Evolutionary conservation across 37 sponge, comb jelly and placozoan genomes (phyloP), one percentile per base, ranked within the genome.

Genomic region (Cliona cf. orientalis): DNA sequence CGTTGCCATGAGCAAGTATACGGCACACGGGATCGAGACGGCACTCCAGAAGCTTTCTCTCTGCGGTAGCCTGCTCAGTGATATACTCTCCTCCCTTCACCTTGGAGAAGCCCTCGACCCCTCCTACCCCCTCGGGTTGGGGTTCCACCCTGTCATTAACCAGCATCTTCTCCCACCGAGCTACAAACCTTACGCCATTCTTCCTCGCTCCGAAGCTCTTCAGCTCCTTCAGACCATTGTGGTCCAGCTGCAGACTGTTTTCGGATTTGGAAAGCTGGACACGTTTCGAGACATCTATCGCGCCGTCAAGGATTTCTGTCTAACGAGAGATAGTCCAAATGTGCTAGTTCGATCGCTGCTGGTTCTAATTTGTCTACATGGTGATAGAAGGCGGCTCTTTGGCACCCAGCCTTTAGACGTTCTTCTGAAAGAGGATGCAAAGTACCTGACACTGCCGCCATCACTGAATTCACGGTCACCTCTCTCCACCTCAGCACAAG

Each of bases 81-180:
- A 76, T 5, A 82, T 93, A 44, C 45, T 22, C 11, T 44, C 73
- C 31, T 85, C 93, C 17, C 55, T 78, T 2, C 3, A 57, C 19
- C 75, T 89, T 34, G 83, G 93, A 23, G 67, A 71, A 58, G 21
- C 40, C 21, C 68, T 80, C 23, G 89, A 93, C 63, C 63, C 73
- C 40, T 29, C 75, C 22, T 66, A 93, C 65, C 89, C 86, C 6
- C 56, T 93, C 5, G 29, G 2, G 2, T 46, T 84, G 33, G 93
- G 93, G 34, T 93, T 93, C 63, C 90, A 93, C 44, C 89, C 89
- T 25, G 76, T 80, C 46, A 81, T 93, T 67, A 93, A 95, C 66
- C 87, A 91, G 33, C 85, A 88, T 14, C 86, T 95, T 0, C 92
- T 95, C 14, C 95, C 95, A 56, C 95, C 95, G 0, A 87, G 87